phyloP scores from a whole-genome alignment of 1,140 invertebrate genomes.

The Venturia canescens region DNA sequence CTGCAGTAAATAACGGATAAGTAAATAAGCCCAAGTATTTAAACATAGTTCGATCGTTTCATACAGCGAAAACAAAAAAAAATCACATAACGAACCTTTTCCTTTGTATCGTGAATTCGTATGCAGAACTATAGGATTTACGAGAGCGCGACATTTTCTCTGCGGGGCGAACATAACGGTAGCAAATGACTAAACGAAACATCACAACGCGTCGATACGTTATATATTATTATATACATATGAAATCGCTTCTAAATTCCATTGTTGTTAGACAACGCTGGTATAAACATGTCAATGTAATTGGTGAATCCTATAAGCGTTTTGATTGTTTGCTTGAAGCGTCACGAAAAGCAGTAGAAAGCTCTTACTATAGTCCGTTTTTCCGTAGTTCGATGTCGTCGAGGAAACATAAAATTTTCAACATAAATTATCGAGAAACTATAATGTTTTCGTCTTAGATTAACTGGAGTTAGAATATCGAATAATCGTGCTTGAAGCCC shows the following conservation, averaged over 20 bases:
- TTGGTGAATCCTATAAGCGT: neutral
- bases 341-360: conserved; percentile 10
- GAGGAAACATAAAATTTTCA: conserved; percentile 62
- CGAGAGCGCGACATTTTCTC: conserved; percentile 15
- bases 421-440: conserved; percentile 65
- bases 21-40: conserved; percentile 46
- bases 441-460: conserved; percentile 70
- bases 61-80: conserved; percentile 49
- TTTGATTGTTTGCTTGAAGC: conserved; percentile 13
- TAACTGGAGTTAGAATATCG: conserved; percentile 53
- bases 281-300: conserved; percentile 21
- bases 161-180: conserved; percentile 37
- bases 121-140: conserved; percentile 3
- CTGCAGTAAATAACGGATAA: conserved; percentile 52
- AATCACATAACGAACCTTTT: conserved; percentile 53
- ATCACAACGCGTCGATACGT: neutral
- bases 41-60: conserved; percentile 52
- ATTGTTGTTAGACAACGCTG: neutral
- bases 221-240: neutral
- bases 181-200: neutral
- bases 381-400: conserved; percentile 34
- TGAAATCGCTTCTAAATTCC: neutral
- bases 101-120: conserved; percentile 40
- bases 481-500: neutral
- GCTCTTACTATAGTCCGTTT: neutral